These are phyloP conservation scores for Gastracanthus pulcherrimus DNA, from an alignment of 2,888 invertebrate species.

Conservation along the genomic window DNA sequence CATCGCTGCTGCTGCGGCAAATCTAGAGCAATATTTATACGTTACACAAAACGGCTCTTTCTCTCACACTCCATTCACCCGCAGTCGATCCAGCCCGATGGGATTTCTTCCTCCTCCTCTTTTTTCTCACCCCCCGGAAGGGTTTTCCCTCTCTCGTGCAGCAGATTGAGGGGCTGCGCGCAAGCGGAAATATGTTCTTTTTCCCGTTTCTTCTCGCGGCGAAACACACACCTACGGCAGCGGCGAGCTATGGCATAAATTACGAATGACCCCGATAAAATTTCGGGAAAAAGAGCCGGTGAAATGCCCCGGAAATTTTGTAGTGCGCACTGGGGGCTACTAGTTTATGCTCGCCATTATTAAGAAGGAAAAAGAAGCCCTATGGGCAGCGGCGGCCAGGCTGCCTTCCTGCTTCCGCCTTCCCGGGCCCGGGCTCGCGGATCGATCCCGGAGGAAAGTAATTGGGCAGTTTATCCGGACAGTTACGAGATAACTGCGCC, in stretches of 20 bases:
- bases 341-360: slow-evolving; percentile 53
- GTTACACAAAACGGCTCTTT: background rate
- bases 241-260: background rate
- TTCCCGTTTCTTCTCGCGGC: background rate
- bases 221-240: background rate
- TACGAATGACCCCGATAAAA: slow-evolving; percentile 27
- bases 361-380: slow-evolving; percentile 55
- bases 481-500: slow-evolving; percentile 61
- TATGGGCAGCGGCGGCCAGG: slow-evolving; percentile 8
- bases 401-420: background rate
- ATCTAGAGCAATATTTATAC: slow-evolving; percentile 19
- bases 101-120: background rate
- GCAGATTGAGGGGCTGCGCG: background rate
- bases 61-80: background rate
- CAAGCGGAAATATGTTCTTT: slow-evolving; percentile 13
- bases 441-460: slow-evolving; percentile 59
- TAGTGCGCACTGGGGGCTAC: background rate
- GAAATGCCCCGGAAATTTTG: slow-evolving; percentile 24
- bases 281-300: background rate
- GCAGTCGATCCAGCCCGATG: background rate
- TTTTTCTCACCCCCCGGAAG: slow-evolving; percentile 8
- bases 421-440: background rate
- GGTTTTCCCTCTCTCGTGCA: background rate
- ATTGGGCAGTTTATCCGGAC: slow-evolving; percentile 62
- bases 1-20: background rate